phyloP scores from a whole-genome alignment of 2,797 vertebrate species.

The Aselliscus stoliczkanus region DNA sequence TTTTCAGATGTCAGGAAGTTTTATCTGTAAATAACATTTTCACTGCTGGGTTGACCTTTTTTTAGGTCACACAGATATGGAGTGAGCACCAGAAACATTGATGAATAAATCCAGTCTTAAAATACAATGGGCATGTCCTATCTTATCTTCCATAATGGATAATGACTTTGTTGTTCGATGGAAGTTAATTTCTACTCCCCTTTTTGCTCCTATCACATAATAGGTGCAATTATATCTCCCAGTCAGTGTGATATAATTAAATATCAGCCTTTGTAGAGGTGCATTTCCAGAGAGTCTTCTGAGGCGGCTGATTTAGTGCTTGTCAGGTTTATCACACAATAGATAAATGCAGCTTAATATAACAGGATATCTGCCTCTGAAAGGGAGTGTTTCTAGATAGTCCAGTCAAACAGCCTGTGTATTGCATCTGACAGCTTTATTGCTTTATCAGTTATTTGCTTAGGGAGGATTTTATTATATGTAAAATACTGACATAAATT shows the following conservation, averaged over 20 bases:
- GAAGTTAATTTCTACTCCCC: constrained; percentile 69
- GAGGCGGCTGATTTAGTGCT: constrained; percentile 70
- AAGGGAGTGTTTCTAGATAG: constrained; percentile 74
- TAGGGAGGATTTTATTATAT: constrained; percentile 81
- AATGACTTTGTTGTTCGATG: constrained; percentile 72
- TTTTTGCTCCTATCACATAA: constrained; percentile 71
- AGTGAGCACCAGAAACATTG: neutral
- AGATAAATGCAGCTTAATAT: constrained; percentile 77
- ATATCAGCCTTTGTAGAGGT: constrained; percentile 74
- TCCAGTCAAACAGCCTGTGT: constrained; percentile 73
- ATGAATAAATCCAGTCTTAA: constrained; percentile 27
- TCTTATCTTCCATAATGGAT: constrained; percentile 60
- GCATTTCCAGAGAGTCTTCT: constrained; percentile 74
- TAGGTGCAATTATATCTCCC: constrained; percentile 76
- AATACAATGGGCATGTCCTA: constrained; percentile 40
- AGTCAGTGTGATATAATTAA: constrained; percentile 75
- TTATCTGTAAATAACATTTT: constrained; percentile 28
- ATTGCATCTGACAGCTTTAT: constrained; percentile 80
- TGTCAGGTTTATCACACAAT: constrained; percentile 80
- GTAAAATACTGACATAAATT: constrained; percentile 82
- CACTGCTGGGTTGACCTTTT: constrained; percentile 27
- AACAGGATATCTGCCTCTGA: constrained; percentile 77
- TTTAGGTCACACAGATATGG: neutral
- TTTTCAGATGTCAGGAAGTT: constrained; percentile 25
- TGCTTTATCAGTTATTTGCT: constrained; percentile 81